Evolutionary conservation across 2,888 invertebrate species (phyloP).

Genomic region (Malacosoma neustria): DNA sequence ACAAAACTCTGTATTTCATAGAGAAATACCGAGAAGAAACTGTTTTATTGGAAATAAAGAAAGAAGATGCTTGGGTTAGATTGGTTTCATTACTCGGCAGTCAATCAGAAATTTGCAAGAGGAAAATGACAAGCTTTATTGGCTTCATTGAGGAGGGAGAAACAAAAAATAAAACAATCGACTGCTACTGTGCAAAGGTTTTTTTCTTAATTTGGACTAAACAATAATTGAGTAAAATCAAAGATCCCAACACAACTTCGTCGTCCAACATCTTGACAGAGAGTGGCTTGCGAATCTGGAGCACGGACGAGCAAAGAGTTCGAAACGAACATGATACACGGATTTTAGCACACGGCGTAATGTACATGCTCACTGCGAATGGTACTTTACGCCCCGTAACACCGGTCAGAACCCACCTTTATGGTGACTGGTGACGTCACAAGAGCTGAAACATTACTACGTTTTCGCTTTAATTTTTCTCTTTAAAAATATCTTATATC

Average conservation of each 20-base stretch:
- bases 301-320: conserved; percentile 5
- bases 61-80: conserved; percentile 18
- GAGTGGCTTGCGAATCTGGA: conserved; percentile 6
- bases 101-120: conserved; percentile 6
- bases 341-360: conserved; percentile 11
- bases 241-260: conserved; percentile 9
- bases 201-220: conserved; percentile 17
- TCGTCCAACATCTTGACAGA: conserved; percentile 9
- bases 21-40: conserved; percentile 16
- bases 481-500: too few relatives aligned
- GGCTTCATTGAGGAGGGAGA: too few relatives aligned
- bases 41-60: conserved; percentile 17
- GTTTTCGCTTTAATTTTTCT: too few relatives aligned
- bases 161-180: too few relatives aligned
- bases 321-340: conserved; percentile 8
- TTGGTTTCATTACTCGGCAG: conserved; percentile 9
- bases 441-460: too few relatives aligned
- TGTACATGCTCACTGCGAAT: conserved; percentile 8
- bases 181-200: too few relatives aligned
- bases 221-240: conserved; percentile 16
- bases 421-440: too few relatives aligned
- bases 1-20: conserved; percentile 15
- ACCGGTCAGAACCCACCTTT: neutral
- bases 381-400: conserved; percentile 6
- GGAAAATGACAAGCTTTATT: too few relatives aligned